Evolutionary conservation across 2,888 invertebrate genomes (phyloP).

Genomic region (Acanthosepion lycidas): DNA sequence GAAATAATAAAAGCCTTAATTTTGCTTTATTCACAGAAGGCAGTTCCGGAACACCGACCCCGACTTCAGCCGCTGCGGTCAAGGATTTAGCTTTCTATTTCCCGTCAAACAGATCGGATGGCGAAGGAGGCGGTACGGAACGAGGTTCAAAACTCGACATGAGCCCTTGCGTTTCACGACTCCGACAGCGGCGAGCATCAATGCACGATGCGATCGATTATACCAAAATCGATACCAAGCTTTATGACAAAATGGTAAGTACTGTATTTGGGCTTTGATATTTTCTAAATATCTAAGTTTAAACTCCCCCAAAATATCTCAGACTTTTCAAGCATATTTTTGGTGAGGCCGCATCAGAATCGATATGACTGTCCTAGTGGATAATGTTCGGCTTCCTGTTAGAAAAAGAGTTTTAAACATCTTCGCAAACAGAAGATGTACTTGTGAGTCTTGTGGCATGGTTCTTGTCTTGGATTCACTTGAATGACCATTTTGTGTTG

Average conservation of each 20-base stretch:
- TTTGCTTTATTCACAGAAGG: not conserved
- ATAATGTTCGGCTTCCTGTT: no score
- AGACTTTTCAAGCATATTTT: no score
- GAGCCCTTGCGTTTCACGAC: slow-evolving; percentile 56
- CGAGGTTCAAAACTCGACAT: slow-evolving; percentile 53
- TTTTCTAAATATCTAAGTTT: no score
- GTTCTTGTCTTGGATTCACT: no score
- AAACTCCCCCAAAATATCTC: no score
- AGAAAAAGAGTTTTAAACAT: no score
- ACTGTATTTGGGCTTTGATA: not conserved
- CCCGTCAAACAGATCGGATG: slow-evolving; percentile 60
- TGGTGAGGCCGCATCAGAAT: no score
- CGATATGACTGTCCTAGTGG: no score
- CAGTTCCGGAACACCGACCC: slow-evolving; percentile 62
- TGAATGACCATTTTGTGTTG: no score
- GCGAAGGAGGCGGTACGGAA: slow-evolving; percentile 56
- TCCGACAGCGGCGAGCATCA: slow-evolving; percentile 71
- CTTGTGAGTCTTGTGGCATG: no score
- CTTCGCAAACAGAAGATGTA: no score
- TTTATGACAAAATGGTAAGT: slow-evolving; percentile 70
- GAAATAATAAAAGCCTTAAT: not conserved
- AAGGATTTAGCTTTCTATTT: slow-evolving; percentile 65
- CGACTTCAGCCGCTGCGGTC: slow-evolving; percentile 60
- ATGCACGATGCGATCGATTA: slow-evolving; percentile 82
- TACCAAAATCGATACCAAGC: slow-evolving; percentile 70